Evolutionary conservation across 2,888 invertebrate genomes (phyloP).

Genomic region (Rotaria magnacalcarata): DNA sequence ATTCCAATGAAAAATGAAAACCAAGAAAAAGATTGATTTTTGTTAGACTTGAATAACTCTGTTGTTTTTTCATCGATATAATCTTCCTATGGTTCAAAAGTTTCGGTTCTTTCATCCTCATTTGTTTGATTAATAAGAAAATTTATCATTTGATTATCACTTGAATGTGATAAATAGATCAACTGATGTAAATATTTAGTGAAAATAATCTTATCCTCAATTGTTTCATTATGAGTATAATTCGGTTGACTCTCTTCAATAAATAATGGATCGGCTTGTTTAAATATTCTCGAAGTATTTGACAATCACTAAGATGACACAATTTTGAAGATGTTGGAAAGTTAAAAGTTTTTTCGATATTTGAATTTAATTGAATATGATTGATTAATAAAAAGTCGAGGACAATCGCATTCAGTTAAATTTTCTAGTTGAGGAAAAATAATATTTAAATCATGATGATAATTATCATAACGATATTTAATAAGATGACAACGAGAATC

Average conservation of each 20-base stretch:
- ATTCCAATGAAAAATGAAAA: not conserved
- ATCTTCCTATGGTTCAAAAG: no score
- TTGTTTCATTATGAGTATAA: not conserved
- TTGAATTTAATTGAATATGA: not conserved
- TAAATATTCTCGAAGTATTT: not conserved
- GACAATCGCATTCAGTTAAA: not conserved
- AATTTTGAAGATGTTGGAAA: not conserved
- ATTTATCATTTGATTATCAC: not conserved
- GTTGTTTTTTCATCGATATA: no score
- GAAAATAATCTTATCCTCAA: not conserved
- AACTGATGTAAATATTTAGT: not conserved
- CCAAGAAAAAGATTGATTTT: not conserved
- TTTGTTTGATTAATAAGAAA: not conserved
- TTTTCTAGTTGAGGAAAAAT: not conserved
- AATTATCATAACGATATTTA: not conserved
- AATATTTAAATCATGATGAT: not conserved
- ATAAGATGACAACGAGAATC: constrained; percentile 5
- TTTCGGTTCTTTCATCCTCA: not conserved
- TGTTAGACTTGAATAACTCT: no score
- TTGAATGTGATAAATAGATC: not conserved
- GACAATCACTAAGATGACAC: not conserved
- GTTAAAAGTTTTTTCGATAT: not conserved
- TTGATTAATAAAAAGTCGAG: not conserved
- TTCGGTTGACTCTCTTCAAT: not conserved
- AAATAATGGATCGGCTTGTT: not conserved